Base-by-base conservation (phyloP, 2,888 invertebrate species). In the Orthosia cruda region DNA sequence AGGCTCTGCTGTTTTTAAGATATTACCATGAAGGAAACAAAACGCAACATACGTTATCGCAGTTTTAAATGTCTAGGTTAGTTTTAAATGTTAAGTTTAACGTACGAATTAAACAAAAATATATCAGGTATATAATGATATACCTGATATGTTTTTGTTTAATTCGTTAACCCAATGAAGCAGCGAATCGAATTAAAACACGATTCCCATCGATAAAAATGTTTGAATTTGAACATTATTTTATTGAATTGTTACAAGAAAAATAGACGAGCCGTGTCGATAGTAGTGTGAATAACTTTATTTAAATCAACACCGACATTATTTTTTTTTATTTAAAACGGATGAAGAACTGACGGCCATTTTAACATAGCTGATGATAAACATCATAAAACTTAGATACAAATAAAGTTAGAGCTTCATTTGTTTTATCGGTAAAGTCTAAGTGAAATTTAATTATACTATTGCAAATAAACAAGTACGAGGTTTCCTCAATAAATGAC, bases 401-500 rank as follows among this genome's bases (percentile, higher is more conserved):
- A 74, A 77, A 80, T 47, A 58, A 62, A 74, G 52, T 83, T 65
- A 72, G 55, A 54, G 70, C 77, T 87, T 79, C 62, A 83, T 81
- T 81, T 74, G 71, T 62, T 69, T 77, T 59, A 66, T 58, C 62
- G 67, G n/a, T 74, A 67, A 80, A 66, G 52, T 77, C 40, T 74
- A 74, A 87, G 71, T 81, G 74, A 83, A 73, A 86, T 73, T 74
- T 69, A 68, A 81, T 74, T 79, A 83, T 69, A 74, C 63, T 69
- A 73, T 76, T 85, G 70, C 73, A 76, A 85, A 86, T 87, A 70
- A 85, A 85, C 61, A 50, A 52, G 54, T 52, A 20, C 15, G 68
- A 59, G 32, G 63, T 80, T 80, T 82, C 76, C 61, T 80, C 63
- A 66, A 80, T 85, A 83, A 81, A 88, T 63, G 72, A 66, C 73